Conservation (phyloP, 2,113 vertebrate genomes). For the Mohoua ochrocephala region DNA sequence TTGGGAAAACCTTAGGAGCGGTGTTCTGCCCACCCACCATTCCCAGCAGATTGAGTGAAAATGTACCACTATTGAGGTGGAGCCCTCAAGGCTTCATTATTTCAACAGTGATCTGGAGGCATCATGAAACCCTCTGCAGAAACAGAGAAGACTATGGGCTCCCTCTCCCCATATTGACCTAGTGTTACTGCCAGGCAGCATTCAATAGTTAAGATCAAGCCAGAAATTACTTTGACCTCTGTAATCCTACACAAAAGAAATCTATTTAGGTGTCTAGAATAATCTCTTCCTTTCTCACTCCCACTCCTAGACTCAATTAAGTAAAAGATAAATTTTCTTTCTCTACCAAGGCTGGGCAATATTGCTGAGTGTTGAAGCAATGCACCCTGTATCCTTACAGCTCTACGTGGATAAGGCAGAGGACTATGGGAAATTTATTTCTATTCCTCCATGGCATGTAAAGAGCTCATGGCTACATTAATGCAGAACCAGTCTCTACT, state of each 20-base stretch:
- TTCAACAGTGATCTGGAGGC: neutral
- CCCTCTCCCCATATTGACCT: neutral
- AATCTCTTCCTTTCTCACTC: neutral
- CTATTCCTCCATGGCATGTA: neutral
- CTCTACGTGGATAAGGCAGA: neutral
- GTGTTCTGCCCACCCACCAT: neutral
- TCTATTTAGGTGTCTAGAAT: neutral
- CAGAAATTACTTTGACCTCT: neutral
- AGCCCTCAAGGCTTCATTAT: neutral
- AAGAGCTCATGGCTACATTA: neutral
- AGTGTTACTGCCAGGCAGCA: neutral
- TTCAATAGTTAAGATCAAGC: neutral
- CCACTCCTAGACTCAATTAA: neutral
- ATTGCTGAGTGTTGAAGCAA: neutral
- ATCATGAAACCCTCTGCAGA: neutral
- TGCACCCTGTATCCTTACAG: neutral
- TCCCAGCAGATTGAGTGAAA: neutral
- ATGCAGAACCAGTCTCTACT: neutral
- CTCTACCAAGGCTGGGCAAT: neutral
- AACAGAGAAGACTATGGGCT: neutral
- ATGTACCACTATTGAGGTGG: neutral
- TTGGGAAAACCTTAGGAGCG: neutral
- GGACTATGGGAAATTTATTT: neutral
- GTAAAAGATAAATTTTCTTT: neutral
- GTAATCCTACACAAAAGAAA: neutral